Evolutionary conservation across 2,888 invertebrate genomes (phyloP).

Genomic region (Eupithecia centaureata): DNA sequence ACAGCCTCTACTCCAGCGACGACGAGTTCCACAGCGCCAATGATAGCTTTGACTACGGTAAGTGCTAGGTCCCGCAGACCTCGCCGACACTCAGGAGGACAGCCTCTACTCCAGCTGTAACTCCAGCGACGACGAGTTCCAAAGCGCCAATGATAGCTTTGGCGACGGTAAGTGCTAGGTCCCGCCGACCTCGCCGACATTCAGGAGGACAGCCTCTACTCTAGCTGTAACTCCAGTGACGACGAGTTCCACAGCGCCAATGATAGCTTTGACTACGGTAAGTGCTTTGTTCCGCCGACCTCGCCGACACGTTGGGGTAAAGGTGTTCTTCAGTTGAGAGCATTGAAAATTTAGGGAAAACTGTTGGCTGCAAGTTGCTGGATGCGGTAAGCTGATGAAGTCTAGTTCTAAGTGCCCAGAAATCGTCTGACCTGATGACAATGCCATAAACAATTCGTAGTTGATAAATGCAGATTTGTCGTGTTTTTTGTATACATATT

Average conservation of each 20-base stretch:
- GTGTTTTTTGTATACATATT: too few relatives aligned
- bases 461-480: too few relatives aligned
- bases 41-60: conserved; percentile 87
- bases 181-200: conserved; percentile 65
- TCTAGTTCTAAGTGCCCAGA: too few relatives aligned
- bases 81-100: conserved; percentile 70
- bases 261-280: conserved; percentile 87
- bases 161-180: conserved; percentile 76
- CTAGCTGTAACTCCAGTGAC: conserved; percentile 86
- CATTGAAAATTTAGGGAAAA: too few relatives aligned
- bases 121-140: conserved; percentile 87
- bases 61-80: conserved; percentile 55
- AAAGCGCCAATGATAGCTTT: conserved; percentile 89
- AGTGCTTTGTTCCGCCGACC: conserved; percentile 55
- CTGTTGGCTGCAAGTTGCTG: not conserved
- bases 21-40: conserved; percentile 90
- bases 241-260: conserved; percentile 90
- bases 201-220: conserved; percentile 83
- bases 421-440: not conserved
- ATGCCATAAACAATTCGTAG: not conserved
- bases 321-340: not conserved
- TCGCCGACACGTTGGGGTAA: conserved; percentile 49
- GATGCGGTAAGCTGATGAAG: not conserved
- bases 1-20: conserved; percentile 85
- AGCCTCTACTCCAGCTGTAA: conserved; percentile 86